phyloP scores from a whole-genome alignment of 2,888 invertebrate genomes.

The Andrena trimmerana region DNA sequence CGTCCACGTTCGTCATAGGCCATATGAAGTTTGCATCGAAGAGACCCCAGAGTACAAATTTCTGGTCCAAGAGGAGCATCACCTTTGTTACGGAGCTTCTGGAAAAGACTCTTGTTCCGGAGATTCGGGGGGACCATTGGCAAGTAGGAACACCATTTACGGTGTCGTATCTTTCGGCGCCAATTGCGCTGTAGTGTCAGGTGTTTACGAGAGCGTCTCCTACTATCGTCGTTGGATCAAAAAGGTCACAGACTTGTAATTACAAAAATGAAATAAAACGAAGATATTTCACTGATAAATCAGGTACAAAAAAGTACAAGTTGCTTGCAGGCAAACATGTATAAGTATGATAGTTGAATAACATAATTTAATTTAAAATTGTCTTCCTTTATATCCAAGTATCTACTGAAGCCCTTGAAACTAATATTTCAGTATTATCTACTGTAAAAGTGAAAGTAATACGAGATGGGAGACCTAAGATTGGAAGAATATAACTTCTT shows the following conservation, averaged over 20 bases:
- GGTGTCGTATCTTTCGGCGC: constrained; percentile 76
- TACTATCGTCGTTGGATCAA: constrained; percentile 73
- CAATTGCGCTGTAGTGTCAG: constrained; percentile 67
- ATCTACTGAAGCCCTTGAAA: too few species aligned
- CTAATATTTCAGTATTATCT: too few species aligned
- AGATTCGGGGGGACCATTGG: constrained; percentile 76
- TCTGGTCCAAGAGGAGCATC: constrained; percentile 54
- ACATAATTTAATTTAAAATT: too few species aligned
- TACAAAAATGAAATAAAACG: not conserved
- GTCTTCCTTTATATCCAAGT: too few species aligned
- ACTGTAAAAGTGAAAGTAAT: too few species aligned
- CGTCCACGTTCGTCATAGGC: constrained; percentile 43
- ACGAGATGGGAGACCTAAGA: too few species aligned
- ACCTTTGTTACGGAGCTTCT: constrained; percentile 71
- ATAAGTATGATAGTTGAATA: too few species aligned
- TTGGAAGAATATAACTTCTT: too few species aligned
- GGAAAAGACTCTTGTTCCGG: constrained; percentile 73
- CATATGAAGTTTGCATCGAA: constrained; percentile 60
- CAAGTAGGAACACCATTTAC: constrained; percentile 63
- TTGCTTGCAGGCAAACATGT: too few species aligned
- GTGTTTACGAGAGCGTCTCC: constrained; percentile 70
- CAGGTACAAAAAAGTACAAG: not conserved
- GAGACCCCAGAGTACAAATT: constrained; percentile 44
- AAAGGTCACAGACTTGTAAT: constrained; percentile 38
- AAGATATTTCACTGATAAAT: not conserved